Evolutionary conservation across 2,113 vertebrate species (phyloP).

Genomic region (Paratilapia polleni): DNA sequence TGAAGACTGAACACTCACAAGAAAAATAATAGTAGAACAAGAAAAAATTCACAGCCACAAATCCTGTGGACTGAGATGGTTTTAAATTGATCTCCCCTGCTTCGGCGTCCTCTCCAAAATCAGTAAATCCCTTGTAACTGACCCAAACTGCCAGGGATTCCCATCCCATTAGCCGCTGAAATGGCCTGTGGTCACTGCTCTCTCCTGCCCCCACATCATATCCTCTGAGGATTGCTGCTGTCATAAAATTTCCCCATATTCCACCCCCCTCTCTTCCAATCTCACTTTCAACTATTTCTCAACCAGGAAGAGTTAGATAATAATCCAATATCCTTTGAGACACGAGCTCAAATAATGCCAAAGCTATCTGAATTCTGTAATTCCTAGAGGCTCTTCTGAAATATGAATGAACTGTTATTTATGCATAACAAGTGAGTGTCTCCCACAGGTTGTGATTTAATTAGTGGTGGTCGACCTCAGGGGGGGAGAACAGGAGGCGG

Average conservation of each 20-base stretch:
- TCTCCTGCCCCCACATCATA: background rate
- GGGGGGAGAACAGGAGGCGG: background rate
- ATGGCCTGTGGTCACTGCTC: slow-evolving; percentile 44
- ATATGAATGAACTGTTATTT: slow-evolving; percentile 54
- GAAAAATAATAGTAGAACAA: slow-evolving; percentile 1
- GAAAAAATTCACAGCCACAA: background rate
- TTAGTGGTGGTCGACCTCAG: slow-evolving; percentile 37
- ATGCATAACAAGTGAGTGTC: slow-evolving; percentile 19
- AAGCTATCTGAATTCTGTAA: background rate
- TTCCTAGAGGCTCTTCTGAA: slow-evolving; percentile 24
- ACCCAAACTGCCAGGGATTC: slow-evolving; percentile 51
- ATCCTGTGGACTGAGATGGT: background rate
- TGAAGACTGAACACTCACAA: background rate
- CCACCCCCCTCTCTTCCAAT: background rate
- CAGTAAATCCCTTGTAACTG: slow-evolving; percentile 44
- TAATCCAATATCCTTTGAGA: background rate
- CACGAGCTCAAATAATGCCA: background rate
- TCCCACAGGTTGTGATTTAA: slow-evolving; percentile 51
- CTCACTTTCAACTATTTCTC: slow-evolving; percentile 12
- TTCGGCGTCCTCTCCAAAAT: slow-evolving; percentile 8
- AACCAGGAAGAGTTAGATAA: slow-evolving; percentile 7
- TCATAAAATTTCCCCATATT: slow-evolving; percentile 7
- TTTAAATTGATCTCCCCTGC: slow-evolving; percentile 36
- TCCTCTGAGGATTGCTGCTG: slow-evolving; percentile 28
- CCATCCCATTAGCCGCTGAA: slow-evolving; percentile 61